Base-by-base conservation (phyloP, 1,140 invertebrate genomes). In the Pseudomyrmex pallidus region DNA sequence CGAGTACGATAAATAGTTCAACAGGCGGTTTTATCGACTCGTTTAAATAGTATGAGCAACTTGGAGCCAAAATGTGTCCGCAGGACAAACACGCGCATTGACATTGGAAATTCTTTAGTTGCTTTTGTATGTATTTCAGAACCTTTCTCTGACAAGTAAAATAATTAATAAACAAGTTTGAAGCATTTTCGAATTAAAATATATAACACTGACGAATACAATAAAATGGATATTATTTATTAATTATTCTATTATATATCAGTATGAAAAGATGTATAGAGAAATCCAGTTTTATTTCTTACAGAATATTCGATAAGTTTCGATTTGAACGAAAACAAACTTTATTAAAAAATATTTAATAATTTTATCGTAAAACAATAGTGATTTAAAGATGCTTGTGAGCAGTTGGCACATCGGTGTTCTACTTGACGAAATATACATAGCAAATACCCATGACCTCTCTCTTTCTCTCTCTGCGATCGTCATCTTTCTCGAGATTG, bases 1-100 rank as follows among this genome's bases (percentile, higher is more conserved):
- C 67, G 56, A 70, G 83, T 68, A 88, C 85, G 88, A 92, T 91
- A 92, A 91, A 91, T 90, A 87, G 87, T 87, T 89, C 62, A 73
- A 88, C 83, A n/a, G 86, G 77, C 72, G 82, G 85, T 86, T 90
- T 92, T 92, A 92, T 92, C 91, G 88, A 84, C 72, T 74, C 80
- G 89, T 91, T 89, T 90, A 92, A 92, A 92, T 88, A 92, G 86
- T 7, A 67, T 87, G 85, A 86, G 87, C 86, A 74, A 88, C 87
- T 89, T 64, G 85, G 84, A 91, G 80, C 70, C 80, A 80, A 66
- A 61, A 20, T 74, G 83, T 80, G 56, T 52, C 74, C 82, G 73
- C 46, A 83, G 76, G 82, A 73, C 84, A 92, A 92, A 92, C 87
- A 91, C 83, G 25, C 64, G 77, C 62, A 63, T 74, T 44, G 72